Evolutionary conservation across 2,797 vertebrate species (phyloP).

Genomic region (Passerculus sandwichensis): DNA sequence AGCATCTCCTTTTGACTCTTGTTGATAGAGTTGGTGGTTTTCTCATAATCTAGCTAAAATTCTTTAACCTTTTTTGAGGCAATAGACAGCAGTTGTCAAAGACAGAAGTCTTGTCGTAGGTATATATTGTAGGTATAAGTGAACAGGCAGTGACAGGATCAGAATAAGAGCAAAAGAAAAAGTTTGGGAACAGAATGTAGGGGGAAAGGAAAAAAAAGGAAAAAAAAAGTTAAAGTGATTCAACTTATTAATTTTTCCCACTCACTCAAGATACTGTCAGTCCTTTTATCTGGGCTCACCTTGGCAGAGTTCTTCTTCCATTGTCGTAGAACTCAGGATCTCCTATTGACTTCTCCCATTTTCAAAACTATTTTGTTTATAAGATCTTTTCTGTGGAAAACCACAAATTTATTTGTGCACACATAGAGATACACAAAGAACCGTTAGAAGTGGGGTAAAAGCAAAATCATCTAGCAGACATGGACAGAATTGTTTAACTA

Average conservation of each 20-base stretch:
- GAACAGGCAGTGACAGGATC: background rate
- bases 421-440: background rate
- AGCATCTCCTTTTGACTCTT: background rate
- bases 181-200: background rate
- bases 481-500: background rate
- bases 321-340: background rate
- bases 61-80: background rate
- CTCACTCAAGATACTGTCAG: background rate
- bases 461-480: background rate
- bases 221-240: background rate
- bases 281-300: background rate
- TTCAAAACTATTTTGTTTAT: background rate
- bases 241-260: background rate
- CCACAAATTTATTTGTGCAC: background rate
- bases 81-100: background rate
- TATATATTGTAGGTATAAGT: background rate
- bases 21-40: background rate
- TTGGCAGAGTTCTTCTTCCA: background rate
- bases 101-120: background rate
- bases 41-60: background rate
- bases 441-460: fast-evolving
- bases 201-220: background rate
- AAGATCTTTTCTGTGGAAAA: background rate
- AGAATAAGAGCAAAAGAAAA: background rate
- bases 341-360: background rate